phyloP scores from a whole-genome alignment of 2,797 vertebrate genomes.

The Syncerus caffer region DNA sequence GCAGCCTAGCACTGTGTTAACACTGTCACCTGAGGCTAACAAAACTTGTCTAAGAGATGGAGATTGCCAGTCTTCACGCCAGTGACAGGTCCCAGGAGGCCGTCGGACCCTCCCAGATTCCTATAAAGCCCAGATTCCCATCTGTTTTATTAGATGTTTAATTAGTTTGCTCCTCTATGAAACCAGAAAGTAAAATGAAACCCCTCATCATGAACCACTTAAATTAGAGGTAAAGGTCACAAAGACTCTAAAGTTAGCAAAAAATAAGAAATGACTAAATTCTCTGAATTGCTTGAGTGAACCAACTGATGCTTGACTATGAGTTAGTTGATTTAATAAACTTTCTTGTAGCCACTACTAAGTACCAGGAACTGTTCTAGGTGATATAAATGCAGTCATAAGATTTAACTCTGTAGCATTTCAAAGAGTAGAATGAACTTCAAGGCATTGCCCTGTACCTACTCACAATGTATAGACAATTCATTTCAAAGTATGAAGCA shows the following conservation, averaged over 20 bases:
- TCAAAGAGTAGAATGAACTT: not conserved
- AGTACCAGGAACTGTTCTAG: not conserved
- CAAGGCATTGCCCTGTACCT: not conserved
- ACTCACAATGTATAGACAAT: not conserved
- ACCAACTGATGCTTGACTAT: not conserved
- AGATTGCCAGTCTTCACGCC: constrained; percentile 30
- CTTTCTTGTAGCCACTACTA: not conserved
- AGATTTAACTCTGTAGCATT: not conserved
- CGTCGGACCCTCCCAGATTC: constrained; percentile 60
- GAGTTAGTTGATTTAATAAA: constrained; percentile 31
- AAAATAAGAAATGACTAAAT: constrained; percentile 42
- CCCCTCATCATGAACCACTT: constrained; percentile 56
- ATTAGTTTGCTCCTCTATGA: constrained; percentile 66
- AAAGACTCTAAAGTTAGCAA: not conserved
- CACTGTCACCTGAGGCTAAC: constrained; percentile 38
- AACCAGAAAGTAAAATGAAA: constrained; percentile 62
- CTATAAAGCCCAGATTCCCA: constrained; percentile 61
- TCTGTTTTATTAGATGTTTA: constrained; percentile 72
- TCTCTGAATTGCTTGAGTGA: not conserved
- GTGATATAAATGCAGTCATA: not conserved
- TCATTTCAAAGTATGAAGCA: not conserved
- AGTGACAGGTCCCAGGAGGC: constrained; percentile 63
- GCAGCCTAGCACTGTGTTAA: constrained; percentile 51
- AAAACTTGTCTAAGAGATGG: constrained; percentile 53
- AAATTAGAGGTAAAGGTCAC: constrained; percentile 34